phyloP scores from a whole-genome alignment of 2,797 vertebrate species.

The Sphenodon punctatus region DNA sequence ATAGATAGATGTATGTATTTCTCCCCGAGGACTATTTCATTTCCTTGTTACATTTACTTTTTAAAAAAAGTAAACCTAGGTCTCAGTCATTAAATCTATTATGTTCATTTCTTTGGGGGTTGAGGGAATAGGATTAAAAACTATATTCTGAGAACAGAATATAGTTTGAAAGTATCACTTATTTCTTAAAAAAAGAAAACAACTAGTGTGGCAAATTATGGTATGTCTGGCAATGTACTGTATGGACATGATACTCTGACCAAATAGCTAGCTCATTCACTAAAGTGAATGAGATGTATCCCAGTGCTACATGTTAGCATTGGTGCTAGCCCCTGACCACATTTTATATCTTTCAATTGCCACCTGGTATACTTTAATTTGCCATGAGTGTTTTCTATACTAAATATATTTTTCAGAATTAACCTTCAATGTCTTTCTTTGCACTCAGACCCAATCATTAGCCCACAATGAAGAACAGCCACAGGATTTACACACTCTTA shows the following conservation, averaged over 20 bases:
- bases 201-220: background rate
- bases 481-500: background rate
- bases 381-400: background rate
- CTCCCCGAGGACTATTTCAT: background rate
- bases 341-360: background rate
- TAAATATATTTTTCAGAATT: constrained; percentile 18
- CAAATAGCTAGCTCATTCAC: too few species aligned
- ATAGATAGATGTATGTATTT: background rate
- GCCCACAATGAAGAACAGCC: background rate
- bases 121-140: background rate
- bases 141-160: background rate
- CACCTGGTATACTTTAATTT: background rate
- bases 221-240: background rate
- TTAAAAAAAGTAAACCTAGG: background rate
- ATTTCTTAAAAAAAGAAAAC: background rate
- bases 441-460: background rate
- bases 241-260: too few species aligned
- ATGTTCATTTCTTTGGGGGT: background rate
- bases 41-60: background rate
- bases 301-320: too few species aligned
- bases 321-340: too few species aligned
- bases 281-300: too few species aligned
- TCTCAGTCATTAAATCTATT: background rate
- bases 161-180: background rate
- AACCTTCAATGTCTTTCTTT: constrained; percentile 12